These are phyloP conservation scores for Mustela lutreola DNA, from an alignment of 2,113 vertebrate genomes.

Conservation along the genomic window DNA sequence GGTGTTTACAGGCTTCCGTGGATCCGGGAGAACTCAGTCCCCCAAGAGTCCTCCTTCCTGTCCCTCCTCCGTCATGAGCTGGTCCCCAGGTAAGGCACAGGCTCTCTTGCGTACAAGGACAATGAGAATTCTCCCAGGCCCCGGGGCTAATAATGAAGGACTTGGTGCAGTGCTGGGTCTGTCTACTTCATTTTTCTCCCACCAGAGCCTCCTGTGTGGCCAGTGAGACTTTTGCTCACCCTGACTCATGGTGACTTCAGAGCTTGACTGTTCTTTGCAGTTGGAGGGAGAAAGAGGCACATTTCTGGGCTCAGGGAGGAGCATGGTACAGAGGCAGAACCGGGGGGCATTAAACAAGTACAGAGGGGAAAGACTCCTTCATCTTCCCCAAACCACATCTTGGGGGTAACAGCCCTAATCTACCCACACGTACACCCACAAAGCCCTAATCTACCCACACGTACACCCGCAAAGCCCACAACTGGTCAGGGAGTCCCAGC, in stretches of 20 bases:
- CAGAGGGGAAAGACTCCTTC: background rate
- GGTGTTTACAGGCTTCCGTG: background rate
- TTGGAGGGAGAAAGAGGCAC: background rate
- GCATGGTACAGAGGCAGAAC: background rate
- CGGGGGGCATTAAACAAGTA: background rate
- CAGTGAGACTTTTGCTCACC: background rate
- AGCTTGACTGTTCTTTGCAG: background rate
- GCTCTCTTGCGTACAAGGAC: constrained; percentile 58
- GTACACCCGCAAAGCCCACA: background rate
- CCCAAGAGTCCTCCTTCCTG: constrained; percentile 71
- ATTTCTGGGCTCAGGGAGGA: background rate
- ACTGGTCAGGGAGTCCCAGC: no score
- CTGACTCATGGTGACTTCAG: background rate
- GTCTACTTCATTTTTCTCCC: background rate
- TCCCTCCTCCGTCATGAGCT: constrained; percentile 80
- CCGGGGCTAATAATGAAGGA: constrained; percentile 29
- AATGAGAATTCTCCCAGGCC: constrained; percentile 66
- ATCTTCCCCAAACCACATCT: background rate
- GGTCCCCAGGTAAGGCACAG: background rate
- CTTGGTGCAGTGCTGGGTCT: background rate
- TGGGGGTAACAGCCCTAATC: accelerated
- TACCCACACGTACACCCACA: background rate
- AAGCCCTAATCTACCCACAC: background rate
- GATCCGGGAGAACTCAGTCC: constrained; percentile 66
- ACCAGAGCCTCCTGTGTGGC: background rate